Conservation (phyloP, 2,888 invertebrate genomes). For the Nomada hirtipes region DNA sequence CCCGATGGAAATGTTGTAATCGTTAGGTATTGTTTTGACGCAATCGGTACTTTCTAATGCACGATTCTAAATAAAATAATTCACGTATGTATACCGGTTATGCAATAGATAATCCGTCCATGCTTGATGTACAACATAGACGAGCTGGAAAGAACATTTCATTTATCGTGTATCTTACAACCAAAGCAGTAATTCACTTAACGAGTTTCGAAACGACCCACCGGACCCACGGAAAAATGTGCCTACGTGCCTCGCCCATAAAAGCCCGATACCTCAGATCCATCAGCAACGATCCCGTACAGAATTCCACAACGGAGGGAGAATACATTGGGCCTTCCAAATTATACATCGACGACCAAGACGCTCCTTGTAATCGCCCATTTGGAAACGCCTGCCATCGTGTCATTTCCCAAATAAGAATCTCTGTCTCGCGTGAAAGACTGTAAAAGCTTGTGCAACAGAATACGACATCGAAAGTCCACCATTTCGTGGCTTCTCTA, state of each 20-base stretch:
- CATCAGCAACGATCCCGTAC: conserved; percentile 1
- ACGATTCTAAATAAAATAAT: no score
- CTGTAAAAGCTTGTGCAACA: conserved; percentile 2
- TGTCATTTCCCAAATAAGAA: conserved; percentile 26
- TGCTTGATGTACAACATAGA: not conserved
- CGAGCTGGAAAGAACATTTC: no score
- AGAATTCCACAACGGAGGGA: not conserved
- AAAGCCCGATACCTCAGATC: not conserved
- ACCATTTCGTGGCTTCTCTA: not conserved
- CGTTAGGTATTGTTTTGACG: not conserved
- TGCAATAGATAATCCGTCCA: no score
- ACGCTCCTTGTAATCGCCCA: conserved; percentile 9
- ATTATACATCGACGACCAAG: conserved; percentile 27
- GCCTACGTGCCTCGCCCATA: not conserved
- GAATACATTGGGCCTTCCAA: not conserved
- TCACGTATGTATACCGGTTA: not conserved
- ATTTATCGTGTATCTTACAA: not conserved
- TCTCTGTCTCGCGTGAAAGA: not conserved
- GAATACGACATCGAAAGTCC: not conserved
- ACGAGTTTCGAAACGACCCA: not conserved
- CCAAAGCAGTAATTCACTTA: not conserved
- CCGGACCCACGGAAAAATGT: not conserved
- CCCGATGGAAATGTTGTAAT: not conserved
- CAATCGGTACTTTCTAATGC: not conserved
- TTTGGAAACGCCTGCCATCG: conserved; percentile 20